Percentiles rank a stretch among this genome's conserved stretches.
Evolutionary conservation across 2,797 vertebrate species (phyloP).

Genomic region (Halcyon badia): DNA sequence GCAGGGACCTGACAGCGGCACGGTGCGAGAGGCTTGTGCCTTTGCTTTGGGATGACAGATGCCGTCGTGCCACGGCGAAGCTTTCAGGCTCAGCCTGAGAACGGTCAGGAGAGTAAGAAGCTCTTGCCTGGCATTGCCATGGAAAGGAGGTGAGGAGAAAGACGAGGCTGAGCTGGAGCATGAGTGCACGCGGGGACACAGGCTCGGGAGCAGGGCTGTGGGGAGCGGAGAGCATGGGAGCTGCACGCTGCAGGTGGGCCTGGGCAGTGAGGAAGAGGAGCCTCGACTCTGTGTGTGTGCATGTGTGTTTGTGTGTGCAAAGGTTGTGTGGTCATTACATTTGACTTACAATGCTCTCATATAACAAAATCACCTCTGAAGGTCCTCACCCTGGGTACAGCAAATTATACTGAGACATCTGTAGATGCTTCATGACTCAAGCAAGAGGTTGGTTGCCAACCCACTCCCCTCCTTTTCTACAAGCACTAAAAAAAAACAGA

Average conservation of each 20-base stretch:
- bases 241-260: accelerated
- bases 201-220: not conserved
- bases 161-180: not conserved
- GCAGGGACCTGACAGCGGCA: not conserved
- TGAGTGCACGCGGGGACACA: not conserved
- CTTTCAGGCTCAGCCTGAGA: not conserved
- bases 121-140: not conserved
- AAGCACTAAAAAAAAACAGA: not conserved
- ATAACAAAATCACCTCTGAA: not conserved
- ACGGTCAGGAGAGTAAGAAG: accelerated
- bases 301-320: not conserved
- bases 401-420: not conserved
- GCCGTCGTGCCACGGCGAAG: accelerated
- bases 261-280: accelerated
- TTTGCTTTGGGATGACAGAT: not conserved
- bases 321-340: not conserved
- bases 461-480: not conserved
- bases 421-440: not conserved
- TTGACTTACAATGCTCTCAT: accelerated
- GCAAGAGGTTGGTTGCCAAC: not conserved
- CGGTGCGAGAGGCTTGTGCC: not conserved
- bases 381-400: not conserved
- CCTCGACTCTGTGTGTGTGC: too few relatives aligned
- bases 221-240: not conserved
- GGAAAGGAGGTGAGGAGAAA: not conserved